Percentiles rank a stretch among this genome's conserved stretches.
Conservation (phyloP, 1,140 invertebrate species). For the Drosophila tristis region DNA sequence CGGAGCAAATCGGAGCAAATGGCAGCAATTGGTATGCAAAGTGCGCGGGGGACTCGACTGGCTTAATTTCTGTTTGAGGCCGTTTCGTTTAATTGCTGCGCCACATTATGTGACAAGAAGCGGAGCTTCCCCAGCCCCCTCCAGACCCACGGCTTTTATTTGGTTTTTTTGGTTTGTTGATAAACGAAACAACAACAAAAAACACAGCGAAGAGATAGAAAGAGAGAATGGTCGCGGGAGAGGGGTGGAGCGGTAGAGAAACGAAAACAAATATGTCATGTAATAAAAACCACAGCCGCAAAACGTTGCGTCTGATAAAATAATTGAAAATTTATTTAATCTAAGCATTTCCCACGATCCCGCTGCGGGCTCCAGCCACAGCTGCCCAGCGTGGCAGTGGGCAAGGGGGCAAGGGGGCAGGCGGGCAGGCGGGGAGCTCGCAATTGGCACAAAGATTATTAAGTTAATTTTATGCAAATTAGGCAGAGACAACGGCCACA, state of each 20-base stretch:
- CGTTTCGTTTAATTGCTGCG: constrained; percentile 80
- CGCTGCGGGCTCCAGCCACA: constrained; percentile 6
- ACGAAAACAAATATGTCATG: constrained; percentile 69
- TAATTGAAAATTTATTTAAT: constrained; percentile 80
- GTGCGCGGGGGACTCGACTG: constrained; percentile 52
- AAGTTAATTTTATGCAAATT: constrained; percentile 79
- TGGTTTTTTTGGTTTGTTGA: constrained; percentile 23
- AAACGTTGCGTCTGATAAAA: constrained; percentile 75
- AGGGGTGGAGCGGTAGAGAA: background rate
- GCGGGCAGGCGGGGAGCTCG: background rate
- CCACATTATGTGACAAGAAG: constrained; percentile 81
- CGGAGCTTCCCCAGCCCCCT: constrained; percentile 44
- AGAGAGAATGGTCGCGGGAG: background rate
- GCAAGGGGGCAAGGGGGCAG: background rate
- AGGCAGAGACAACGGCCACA: constrained; percentile 20
- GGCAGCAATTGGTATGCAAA: constrained; percentile 76
- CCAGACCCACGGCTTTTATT: constrained; percentile 15
- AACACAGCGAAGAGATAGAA: constrained; percentile 9
- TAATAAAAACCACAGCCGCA: constrained; percentile 73
- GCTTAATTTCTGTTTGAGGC: constrained; percentile 67
- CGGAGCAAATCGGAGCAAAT: constrained; percentile 21
- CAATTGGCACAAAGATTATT: constrained; percentile 73
- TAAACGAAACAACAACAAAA: constrained; percentile 50
- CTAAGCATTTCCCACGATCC: constrained; percentile 71
- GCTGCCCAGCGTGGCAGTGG: background rate